Percentiles rank a stretch among this genome's conserved stretches.
Conservation (phyloP, 2,888 invertebrate genomes). For the Nomada ferruginata region DNA sequence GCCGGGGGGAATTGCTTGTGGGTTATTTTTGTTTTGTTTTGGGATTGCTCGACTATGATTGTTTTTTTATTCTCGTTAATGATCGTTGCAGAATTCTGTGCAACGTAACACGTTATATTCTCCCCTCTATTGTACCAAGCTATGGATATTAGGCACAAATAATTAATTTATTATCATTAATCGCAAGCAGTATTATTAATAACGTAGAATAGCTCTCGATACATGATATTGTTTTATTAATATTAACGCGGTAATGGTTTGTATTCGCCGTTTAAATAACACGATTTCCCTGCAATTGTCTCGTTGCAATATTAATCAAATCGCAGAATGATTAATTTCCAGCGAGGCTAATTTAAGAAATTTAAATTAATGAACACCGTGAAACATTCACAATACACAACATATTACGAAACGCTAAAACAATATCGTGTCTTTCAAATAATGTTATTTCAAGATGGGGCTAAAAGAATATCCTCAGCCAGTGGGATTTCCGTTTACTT, state of each 20-base stretch:
- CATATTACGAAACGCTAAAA: neutral
- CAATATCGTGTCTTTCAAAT: neutral
- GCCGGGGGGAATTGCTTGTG: neutral
- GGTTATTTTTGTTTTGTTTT: constrained; percentile 10
- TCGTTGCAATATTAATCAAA: constrained; percentile 19
- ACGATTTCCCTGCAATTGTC: constrained; percentile 1
- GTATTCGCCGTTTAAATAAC: constrained; percentile 6
- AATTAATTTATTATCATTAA: constrained; percentile 9
- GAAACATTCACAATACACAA: neutral
- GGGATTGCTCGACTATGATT: too few species aligned
- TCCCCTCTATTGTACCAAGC: neutral
- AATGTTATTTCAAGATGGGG: neutral
- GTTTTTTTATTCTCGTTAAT: too few species aligned
- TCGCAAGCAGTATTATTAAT: constrained; percentile 2
- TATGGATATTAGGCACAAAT: neutral
- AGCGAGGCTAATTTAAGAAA: neutral
- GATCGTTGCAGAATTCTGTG: too few species aligned
- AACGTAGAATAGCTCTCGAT: neutral
- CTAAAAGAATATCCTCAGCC: constrained; percentile 22
- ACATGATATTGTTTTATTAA: constrained; percentile 21
- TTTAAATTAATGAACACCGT: neutral
- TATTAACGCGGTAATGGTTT: neutral
- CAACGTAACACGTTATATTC: too few species aligned
- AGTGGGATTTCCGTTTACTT: constrained; percentile 15
- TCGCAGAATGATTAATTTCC: constrained; percentile 3